Percentiles rank a stretch among this genome's conserved stretches.
Conservation (phyloP, 2,113 vertebrate species). For the Lamprologus callipterus region DNA sequence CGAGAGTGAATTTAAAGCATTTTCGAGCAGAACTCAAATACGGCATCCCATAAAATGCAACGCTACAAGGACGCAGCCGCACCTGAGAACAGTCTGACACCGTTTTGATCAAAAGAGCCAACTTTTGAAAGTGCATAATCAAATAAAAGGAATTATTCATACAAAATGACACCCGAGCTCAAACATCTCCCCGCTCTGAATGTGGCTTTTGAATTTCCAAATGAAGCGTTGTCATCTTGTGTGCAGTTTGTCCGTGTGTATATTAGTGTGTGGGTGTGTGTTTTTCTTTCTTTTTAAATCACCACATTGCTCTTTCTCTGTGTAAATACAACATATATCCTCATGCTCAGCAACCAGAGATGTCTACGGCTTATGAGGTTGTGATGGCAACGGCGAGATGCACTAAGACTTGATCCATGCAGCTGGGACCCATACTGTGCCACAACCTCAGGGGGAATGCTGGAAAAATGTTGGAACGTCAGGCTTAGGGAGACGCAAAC, state of each 20-base stretch:
- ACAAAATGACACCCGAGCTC: conserved; percentile 39
- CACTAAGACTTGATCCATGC: conserved; percentile 42
- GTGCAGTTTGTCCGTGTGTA: background rate
- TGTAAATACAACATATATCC: conserved; percentile 37
- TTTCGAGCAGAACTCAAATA: conserved; percentile 27
- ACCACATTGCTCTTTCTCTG: background rate
- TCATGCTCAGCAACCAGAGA: conserved; percentile 3
- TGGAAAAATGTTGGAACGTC: conserved; percentile 25
- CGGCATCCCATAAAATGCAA: background rate
- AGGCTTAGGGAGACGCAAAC: background rate
- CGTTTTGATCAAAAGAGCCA: conserved; percentile 50
- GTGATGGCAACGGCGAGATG: conserved; percentile 38
- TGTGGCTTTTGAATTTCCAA: conserved; percentile 42
- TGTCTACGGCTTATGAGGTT: conserved; percentile 36
- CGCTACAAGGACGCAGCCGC: conserved; percentile 2
- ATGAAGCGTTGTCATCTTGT: conserved; percentile 42
- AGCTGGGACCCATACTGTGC: conserved; percentile 45
- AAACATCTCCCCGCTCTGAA: conserved; percentile 9
- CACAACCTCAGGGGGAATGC: conserved; percentile 19
- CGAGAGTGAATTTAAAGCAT: conserved; percentile 21
- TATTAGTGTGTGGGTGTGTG: background rate
- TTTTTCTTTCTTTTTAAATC: conserved; percentile 16
- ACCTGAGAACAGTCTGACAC: conserved; percentile 43
- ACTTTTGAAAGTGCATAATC: conserved; percentile 55
- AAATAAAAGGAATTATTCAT: conserved; percentile 69